Base-by-base conservation (phyloP, 2,888 invertebrate genomes). In the Desoria tigrina region DNA sequence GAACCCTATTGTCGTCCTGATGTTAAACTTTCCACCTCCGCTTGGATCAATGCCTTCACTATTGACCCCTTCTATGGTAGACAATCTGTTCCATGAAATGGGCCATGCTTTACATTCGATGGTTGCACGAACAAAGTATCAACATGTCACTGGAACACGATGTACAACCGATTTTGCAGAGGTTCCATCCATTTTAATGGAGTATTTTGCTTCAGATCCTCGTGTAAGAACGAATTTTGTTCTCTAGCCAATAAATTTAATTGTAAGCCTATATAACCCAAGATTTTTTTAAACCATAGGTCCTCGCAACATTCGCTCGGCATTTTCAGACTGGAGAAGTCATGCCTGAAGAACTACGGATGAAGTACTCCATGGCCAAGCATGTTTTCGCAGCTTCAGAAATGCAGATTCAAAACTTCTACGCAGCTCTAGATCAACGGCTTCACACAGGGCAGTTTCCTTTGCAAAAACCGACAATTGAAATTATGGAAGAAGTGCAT, bases 51-150 rank as follows among this genome's bases (percentile, higher is more conserved):
- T 54, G 14, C 92, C 92, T 1, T 89, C 92, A 50, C 82, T 96
- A 59, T 83, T 99, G 61, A 86, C 88, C 26, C 90, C 92, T 0
- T 86, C 87, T 21, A 89, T 91, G 78, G 90, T 97, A 9, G 97
- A 98, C 81, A 99, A 97, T 83, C 84, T 99, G 73, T 98, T 98
- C 81, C 99, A 99, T 80, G 98, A 99, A 84, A 89, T 95, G 89
- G 99, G 99, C 0, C 99, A 99, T 83, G 99, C 98, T 18, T 88
- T 98, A 86, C 99, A 99, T 82, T 96, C 97, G 21, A 97, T 99
- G 95, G 82, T 99, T 74, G 99, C 94, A 1, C 86, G 96, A 70
- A 96, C 97, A 0, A 86, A 87, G 68, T 93, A 96, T 82, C 99
- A 99, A 81, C 98, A 99, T 82, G 94, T 98, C 51, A 90, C 96